Percentiles rank a stretch among this genome's conserved stretches.
These are phyloP conservation scores for Oncorhynchus keta DNA, from an alignment of 2,113 vertebrate genomes.

Conservation along the genomic window DNA sequence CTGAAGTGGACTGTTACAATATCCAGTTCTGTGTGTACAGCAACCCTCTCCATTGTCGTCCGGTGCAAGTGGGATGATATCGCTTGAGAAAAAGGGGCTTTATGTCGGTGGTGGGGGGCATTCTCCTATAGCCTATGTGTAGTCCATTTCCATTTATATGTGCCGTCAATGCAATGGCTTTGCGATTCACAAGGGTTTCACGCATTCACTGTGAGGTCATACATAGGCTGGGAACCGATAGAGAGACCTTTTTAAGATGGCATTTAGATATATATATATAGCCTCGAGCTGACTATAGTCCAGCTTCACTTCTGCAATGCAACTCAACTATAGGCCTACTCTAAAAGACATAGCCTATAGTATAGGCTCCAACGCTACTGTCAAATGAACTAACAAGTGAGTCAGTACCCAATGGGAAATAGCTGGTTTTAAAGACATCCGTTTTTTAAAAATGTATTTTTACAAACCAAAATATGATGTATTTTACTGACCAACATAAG, in stretches of 20 bases:
- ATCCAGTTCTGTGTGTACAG: background rate
- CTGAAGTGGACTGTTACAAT: background rate
- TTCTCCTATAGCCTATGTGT: background rate
- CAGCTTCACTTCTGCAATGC: background rate
- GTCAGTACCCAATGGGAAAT: no score
- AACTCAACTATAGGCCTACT: background rate
- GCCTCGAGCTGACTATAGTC: background rate
- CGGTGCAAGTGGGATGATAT: background rate
- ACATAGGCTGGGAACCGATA: background rate
- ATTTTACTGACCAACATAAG: no score
- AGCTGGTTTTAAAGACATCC: no score
- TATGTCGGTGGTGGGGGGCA: background rate
- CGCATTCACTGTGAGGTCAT: slow-evolving; percentile 5
- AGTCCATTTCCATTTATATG: background rate
- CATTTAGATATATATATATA: no score
- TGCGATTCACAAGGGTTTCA: background rate
- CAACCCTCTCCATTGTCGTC: background rate
- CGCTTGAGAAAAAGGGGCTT: background rate
- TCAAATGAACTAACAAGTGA: no score
- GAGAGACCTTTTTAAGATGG: background rate
- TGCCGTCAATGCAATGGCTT: background rate
- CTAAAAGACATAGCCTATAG: no score
- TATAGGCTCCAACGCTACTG: background rate
- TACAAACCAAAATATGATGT: no score
- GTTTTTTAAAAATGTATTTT: no score